These are phyloP conservation scores for Pterostichus madidus DNA, from an alignment of 2,888 invertebrate genomes.

Conservation along the genomic window DNA sequence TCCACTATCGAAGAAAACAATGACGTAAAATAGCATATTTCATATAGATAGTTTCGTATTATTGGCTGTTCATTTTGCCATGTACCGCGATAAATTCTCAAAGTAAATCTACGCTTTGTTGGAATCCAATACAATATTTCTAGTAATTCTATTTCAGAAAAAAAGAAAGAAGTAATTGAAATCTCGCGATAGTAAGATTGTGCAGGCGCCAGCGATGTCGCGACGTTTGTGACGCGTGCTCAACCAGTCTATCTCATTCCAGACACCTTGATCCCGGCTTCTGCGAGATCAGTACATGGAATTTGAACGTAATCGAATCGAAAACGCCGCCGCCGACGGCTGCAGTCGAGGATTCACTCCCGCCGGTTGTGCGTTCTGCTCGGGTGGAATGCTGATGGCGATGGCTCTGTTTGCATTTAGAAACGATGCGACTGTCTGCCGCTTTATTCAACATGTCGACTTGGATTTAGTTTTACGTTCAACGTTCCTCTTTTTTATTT, in stretches of 20 bases:
- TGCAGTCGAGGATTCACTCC: not conserved
- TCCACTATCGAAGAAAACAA: too few species aligned
- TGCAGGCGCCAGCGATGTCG: slow-evolving; percentile 10
- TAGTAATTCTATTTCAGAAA: not conserved
- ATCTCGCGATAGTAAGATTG: slow-evolving; percentile 44
- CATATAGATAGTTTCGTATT: too few species aligned
- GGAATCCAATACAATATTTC: too few species aligned
- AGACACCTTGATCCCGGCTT: slow-evolving; percentile 64
- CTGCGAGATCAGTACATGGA: slow-evolving; percentile 59
- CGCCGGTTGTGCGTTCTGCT: slow-evolving; percentile 19
- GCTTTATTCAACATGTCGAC: slow-evolving; percentile 48
- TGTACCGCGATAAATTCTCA: not conserved
- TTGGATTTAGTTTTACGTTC: slow-evolving; percentile 24
- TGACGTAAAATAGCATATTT: too few species aligned
- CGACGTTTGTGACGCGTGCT: slow-evolving; percentile 33
- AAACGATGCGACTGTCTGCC: slow-evolving; percentile 43
- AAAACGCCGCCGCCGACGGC: slow-evolving; percentile 17
- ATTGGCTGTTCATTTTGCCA: too few species aligned
- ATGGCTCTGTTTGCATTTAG: slow-evolving; percentile 62
- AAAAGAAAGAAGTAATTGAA: slow-evolving; percentile 56
- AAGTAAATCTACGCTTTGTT: too few species aligned
- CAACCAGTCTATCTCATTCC: slow-evolving; percentile 61
- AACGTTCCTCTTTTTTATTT: slow-evolving; percentile 30
- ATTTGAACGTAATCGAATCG: slow-evolving; percentile 65
- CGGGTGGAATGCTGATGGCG: slow-evolving; percentile 58